Base-by-base conservation (phyloP, 2,113 vertebrate genomes). In the Gnathonemus longibarbis region DNA sequence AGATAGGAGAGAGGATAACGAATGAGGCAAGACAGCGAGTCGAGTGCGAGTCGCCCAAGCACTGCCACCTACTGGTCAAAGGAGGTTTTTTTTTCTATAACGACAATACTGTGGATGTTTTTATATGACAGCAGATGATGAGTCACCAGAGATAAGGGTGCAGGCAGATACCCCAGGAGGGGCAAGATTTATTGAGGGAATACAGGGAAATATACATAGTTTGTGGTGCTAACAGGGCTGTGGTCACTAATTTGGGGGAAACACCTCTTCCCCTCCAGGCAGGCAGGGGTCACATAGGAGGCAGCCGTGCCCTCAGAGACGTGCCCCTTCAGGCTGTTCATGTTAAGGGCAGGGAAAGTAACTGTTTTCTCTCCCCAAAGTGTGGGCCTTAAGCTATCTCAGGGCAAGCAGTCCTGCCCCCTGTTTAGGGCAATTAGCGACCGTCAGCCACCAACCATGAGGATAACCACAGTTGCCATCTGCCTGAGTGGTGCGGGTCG, bases 51-150 rank as follows among this genome's bases (percentile, higher is more conserved):
- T n/a, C 13, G 8, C 27, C 39, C 77, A 24, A n/a, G 17, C 86
- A 39, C 83, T 89, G 87, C 90, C 58, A 90, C 84, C 90, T 90
- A 85, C 88, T 91, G 91, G 88, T 84, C 77, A 80, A 21, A 5
- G 0, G 1, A 35, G 48, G 48, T 46, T 8, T 52, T 48, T 56
- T 45, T 4, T 49, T 52, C 39, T 42, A 15, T 83, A 6, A 46
- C 1, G 5, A 21, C 80, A 48, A 42, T 48, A 7, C 2, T n/a
- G 7, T 24, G 39, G 31, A 46, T 84, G 17, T n/a, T 42, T 24
- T 84, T 83, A 42, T 39, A 45, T 83, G 39, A 21, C 15, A 5
- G 35, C 24, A 62, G 56, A n/a, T 2, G 2, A n/a, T 7, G 31
- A 83, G 31, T 56, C 53, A 66, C 62, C 2, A n/a, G 62, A 66